Conservation (phyloP, 2,888 invertebrate species). For the Ariolimax columbianus region DNA sequence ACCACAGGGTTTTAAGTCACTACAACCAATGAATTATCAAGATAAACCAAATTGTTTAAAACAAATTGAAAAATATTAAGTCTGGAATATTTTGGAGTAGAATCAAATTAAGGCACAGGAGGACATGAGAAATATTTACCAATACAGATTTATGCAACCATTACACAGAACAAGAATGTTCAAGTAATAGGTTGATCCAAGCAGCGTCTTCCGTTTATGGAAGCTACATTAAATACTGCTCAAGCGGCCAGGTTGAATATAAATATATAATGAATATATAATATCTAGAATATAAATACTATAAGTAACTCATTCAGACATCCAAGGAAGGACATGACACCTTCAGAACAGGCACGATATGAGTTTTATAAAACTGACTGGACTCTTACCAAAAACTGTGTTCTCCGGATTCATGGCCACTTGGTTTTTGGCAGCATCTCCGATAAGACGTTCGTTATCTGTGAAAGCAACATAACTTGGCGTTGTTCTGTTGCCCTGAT, state of each 20-base stretch:
- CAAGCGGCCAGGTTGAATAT: too few relatives aligned
- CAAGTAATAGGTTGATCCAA: not conserved
- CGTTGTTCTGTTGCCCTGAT: slow-evolving; percentile 86
- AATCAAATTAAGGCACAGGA: too few relatives aligned
- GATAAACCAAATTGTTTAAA: too few relatives aligned
- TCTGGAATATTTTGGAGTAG: too few relatives aligned
- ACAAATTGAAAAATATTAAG: too few relatives aligned
- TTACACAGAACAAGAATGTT: not conserved
- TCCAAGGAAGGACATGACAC: slow-evolving; percentile 44
- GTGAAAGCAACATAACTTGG: slow-evolving; percentile 87
- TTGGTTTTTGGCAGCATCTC: slow-evolving; percentile 81
- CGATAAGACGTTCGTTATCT: slow-evolving; percentile 80
- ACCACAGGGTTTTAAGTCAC: too few relatives aligned
- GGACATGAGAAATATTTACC: not conserved
- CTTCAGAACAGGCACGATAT: slow-evolving; percentile 12
- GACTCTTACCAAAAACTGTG: slow-evolving; percentile 81
- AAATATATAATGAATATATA: not conserved
- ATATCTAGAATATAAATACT: not conserved
- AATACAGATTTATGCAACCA: not conserved
- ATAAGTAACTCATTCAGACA: slow-evolving; percentile 30
- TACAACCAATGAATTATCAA: too few relatives aligned
- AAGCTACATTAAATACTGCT: too few relatives aligned
- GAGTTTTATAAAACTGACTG: not conserved
- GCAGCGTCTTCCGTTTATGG: too few relatives aligned
- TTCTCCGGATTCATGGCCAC: slow-evolving; percentile 86